A percentile compares a stretch with the other conserved stretches of the same genome.
phyloP scores from a whole-genome alignment of 2,888 invertebrate genomes.

The Pteria penguin region DNA sequence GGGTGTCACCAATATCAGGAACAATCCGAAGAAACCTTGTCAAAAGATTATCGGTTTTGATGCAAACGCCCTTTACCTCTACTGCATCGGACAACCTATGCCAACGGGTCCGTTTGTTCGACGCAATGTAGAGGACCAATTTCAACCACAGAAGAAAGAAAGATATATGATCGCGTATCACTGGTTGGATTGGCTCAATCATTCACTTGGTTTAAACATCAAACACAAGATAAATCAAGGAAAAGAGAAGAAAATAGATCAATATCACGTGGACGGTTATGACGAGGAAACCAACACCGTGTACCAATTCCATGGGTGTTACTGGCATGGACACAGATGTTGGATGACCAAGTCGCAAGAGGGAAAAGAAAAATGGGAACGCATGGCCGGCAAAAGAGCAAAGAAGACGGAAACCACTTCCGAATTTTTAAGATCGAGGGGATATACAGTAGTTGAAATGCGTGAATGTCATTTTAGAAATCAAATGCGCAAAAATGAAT shows the following conservation, averaged over 20 bases:
- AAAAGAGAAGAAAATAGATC: slow-evolving; percentile 21
- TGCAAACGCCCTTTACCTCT: too few species aligned
- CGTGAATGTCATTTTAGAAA: slow-evolving; percentile 1
- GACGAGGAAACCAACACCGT: slow-evolving; percentile 7
- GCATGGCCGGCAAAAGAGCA: not conserved
- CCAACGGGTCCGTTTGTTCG: too few species aligned
- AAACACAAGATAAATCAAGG: slow-evolving; percentile 10
- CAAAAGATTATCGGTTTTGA: slow-evolving; percentile 2
- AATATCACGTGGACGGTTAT: slow-evolving; percentile 22
- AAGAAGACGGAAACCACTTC: not conserved
- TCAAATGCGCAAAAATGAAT: not conserved
- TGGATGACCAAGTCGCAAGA: not conserved
- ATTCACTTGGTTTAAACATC: not conserved
- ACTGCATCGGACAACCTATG: slow-evolving; percentile 14
- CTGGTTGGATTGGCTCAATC: slow-evolving; percentile 29
- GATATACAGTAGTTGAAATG: slow-evolving; percentile 16
- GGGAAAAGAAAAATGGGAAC: too few species aligned
- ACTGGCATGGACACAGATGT: slow-evolving; percentile 27
- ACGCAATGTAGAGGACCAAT: not conserved
- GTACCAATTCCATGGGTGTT: slow-evolving; percentile 28
- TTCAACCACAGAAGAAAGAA: slow-evolving; percentile 3
- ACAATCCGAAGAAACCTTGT: slow-evolving; percentile 3
- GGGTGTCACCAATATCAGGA: not conserved
- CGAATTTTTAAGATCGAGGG: not conserved
- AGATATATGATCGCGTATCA: slow-evolving; percentile 14